Percentiles rank a stretch among this genome's conserved stretches.
phyloP scores from a whole-genome alignment of 37 sponge, comb jelly and placozoan genomes.

The Halichondria panicea region DNA sequence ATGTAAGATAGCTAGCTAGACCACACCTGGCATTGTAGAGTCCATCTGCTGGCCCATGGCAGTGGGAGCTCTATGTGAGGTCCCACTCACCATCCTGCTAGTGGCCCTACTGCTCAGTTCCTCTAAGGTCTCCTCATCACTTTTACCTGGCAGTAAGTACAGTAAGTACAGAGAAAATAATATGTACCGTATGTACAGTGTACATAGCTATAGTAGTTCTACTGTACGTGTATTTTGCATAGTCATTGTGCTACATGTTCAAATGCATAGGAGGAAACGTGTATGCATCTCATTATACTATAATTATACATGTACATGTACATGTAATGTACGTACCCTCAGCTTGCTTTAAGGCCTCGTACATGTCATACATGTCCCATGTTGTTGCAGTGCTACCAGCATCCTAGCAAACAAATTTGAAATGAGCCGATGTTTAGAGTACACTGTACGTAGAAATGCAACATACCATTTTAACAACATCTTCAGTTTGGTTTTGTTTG shows the following conservation, averaged over 20 bases:
- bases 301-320: not conserved
- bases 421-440: not conserved
- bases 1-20: not conserved
- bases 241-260: no score
- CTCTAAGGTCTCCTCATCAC: slow-evolving; percentile 27
- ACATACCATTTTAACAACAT: slow-evolving; percentile 53
- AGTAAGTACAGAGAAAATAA: no score
- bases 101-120: slow-evolving; percentile 49
- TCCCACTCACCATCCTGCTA: slow-evolving; percentile 42
- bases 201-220: not conserved
- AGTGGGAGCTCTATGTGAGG: slow-evolving; percentile 38
- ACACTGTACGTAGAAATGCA: not conserved
- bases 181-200: no score
- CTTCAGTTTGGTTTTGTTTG: slow-evolving; percentile 83
- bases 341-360: slow-evolving; percentile 40
- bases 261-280: no score
- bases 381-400: slow-evolving; percentile 75
- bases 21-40: not conserved
- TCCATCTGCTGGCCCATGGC: slow-evolving; percentile 9
- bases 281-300: not conserved
- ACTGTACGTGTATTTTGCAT: not conserved
- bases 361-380: slow-evolving; percentile 96
- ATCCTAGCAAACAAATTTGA: slow-evolving; percentile 18
- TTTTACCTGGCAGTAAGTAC: not conserved
- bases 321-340: slow-evolving; percentile 7